Percentiles rank a stretch among this genome's conserved stretches.
phyloP scores from a whole-genome alignment of 2,113 vertebrate species.

The Nannospalax galili region DNA sequence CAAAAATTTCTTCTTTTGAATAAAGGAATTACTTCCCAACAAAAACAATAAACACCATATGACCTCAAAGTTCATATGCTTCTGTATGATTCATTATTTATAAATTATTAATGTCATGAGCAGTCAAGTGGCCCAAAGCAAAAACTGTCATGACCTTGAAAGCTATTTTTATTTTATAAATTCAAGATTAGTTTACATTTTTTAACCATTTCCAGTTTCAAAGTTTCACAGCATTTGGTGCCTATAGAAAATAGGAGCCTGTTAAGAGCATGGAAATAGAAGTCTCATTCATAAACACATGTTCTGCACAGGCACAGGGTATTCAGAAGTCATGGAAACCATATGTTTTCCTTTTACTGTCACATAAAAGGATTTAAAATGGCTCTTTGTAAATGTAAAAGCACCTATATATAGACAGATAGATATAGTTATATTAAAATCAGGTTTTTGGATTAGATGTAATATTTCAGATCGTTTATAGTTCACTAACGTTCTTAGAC shows the following conservation, averaged over 20 bases:
- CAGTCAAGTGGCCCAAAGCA: neutral
- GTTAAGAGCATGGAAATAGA: constrained; percentile 21
- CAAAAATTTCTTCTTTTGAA: neutral
- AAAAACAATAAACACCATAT: neutral
- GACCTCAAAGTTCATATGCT: neutral
- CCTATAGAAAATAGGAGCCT: constrained; percentile 23
- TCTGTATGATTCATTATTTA: neutral
- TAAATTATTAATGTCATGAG: neutral
- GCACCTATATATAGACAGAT: too few species aligned
- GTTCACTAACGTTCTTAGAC: neutral
- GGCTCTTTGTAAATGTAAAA: constrained; percentile 60
- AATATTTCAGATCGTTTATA: constrained; percentile 44
- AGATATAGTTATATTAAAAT: constrained; percentile 69
- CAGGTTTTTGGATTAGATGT: constrained; percentile 37
- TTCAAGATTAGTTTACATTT: neutral
- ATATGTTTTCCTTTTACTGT: constrained; percentile 69
- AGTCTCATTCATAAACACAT: constrained; percentile 61
- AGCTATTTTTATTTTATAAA: neutral
- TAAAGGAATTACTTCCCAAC: neutral
- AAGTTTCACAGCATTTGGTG: neutral
- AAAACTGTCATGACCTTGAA: neutral
- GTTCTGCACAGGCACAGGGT: constrained; percentile 46
- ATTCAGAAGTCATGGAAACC: constrained; percentile 73
- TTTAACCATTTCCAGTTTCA: constrained; percentile 49
- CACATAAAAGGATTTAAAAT: constrained; percentile 31